Percentiles rank a stretch among this genome's conserved stretches.
phyloP scores from a whole-genome alignment of 64 coral and sea anemone genomes.

The Platygyra sinensis region DNA sequence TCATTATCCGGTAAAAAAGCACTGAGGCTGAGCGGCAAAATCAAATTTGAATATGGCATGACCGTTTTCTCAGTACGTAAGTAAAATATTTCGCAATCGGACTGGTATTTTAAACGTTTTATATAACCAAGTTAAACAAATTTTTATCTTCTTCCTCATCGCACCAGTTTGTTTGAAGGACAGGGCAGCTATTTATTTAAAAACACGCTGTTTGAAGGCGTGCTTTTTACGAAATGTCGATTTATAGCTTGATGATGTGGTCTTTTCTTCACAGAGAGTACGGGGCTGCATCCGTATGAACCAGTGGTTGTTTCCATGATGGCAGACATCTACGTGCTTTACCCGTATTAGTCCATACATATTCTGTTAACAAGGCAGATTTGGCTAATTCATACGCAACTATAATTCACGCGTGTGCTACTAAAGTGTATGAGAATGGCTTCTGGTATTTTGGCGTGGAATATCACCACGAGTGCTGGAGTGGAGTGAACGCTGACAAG shows the following conservation, averaged over 20 bases:
- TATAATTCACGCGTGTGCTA: not conserved
- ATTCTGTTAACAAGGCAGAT: not conserved
- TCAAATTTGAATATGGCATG: no score
- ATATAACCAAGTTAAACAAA: no score
- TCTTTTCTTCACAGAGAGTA: not conserved
- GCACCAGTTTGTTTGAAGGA: no score
- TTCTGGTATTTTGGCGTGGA: slow-evolving; percentile 3
- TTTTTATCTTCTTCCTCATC: no score
- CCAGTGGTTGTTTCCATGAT: not conserved
- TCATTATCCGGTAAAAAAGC: no score
- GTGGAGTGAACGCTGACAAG: not conserved
- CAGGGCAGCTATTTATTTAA: no score
- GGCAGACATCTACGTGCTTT: not conserved
- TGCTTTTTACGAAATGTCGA: no score
- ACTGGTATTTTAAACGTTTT: no score
- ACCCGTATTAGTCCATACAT: not conserved
- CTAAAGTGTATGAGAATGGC: not conserved
- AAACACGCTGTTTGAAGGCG: no score
- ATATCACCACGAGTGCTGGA: not conserved
- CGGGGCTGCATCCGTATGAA: not conserved
- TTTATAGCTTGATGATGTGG: not conserved
- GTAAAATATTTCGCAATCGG: no score
- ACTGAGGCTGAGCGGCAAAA: no score
- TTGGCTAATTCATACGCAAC: not conserved
- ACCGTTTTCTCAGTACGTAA: no score